These are phyloP conservation scores for Alosa alosa DNA, from an alignment of 2,113 vertebrate species.

Conservation along the genomic window DNA sequence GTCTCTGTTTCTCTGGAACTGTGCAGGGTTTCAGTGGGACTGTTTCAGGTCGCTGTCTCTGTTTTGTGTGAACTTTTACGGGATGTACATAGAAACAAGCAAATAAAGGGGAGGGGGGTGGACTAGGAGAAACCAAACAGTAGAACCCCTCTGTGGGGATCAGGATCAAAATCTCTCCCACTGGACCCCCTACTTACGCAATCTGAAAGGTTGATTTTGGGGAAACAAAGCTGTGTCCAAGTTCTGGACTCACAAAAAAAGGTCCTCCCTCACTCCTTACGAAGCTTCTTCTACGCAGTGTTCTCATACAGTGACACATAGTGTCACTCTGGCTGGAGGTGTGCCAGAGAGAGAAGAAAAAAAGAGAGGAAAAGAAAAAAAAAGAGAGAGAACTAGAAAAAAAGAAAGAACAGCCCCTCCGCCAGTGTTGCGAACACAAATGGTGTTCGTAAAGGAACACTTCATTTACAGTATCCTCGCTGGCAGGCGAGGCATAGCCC, in stretches of 20 bases:
- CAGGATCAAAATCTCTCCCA: neutral
- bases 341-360: neutral
- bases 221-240: neutral
- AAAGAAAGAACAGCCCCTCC: neutral
- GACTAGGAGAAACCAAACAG: neutral
- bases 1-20: neutral
- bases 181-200: neutral
- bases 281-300: neutral
- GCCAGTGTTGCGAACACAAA: neutral
- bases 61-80: constrained; percentile 5
- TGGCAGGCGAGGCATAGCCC: constrained; percentile 47
- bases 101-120: neutral
- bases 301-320: neutral
- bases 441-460: constrained; percentile 37
- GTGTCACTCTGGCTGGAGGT: neutral
- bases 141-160: neutral
- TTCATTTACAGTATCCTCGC: constrained; percentile 57
- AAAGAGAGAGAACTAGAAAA: too few relatives aligned
- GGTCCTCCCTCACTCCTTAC: neutral
- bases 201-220: neutral
- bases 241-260: neutral
- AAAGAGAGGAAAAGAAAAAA: neutral
- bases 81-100: neutral
- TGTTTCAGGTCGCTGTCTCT: neutral
- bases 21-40: neutral